These are phyloP conservation scores for Perca flavescens DNA, from an alignment of 2,113 vertebrate genomes.

Conservation along the genomic window DNA sequence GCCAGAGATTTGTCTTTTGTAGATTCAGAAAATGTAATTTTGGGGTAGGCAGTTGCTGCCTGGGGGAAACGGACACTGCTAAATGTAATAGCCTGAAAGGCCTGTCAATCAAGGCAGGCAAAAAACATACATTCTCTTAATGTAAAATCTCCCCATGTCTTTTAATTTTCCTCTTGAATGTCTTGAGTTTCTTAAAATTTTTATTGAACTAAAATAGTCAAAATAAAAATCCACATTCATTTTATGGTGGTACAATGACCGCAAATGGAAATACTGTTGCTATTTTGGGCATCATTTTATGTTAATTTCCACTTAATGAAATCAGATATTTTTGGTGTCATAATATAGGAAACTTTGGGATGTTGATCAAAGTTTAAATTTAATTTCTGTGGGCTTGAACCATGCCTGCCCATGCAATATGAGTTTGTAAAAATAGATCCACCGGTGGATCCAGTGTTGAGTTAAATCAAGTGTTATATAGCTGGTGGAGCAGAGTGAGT, in stretches of 20 bases:
- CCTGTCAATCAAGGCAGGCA: background rate
- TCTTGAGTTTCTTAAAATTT: background rate
- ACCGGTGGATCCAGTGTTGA: background rate
- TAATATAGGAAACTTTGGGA: background rate
- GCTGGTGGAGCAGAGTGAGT: conserved; percentile 19
- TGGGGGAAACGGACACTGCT: background rate
- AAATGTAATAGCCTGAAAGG: background rate
- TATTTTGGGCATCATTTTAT: background rate
- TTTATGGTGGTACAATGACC: background rate
- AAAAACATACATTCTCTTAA: background rate
- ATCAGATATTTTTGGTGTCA: conserved; percentile 13
- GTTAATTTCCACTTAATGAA: background rate
- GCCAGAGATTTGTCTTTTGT: background rate
- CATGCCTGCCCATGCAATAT: background rate
- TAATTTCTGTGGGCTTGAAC: background rate
- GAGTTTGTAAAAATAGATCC: background rate
- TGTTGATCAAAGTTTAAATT: background rate
- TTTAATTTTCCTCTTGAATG: background rate
- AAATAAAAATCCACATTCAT: background rate
- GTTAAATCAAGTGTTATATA: conserved; percentile 14
- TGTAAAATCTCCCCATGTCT: background rate
- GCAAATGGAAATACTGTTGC: background rate
- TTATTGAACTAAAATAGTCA: background rate
- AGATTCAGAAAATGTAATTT: background rate
- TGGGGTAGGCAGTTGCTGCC: background rate